These are phyloP conservation scores for Dryas iulia DNA, from an alignment of 1,140 invertebrate genomes.

Conservation along the genomic window DNA sequence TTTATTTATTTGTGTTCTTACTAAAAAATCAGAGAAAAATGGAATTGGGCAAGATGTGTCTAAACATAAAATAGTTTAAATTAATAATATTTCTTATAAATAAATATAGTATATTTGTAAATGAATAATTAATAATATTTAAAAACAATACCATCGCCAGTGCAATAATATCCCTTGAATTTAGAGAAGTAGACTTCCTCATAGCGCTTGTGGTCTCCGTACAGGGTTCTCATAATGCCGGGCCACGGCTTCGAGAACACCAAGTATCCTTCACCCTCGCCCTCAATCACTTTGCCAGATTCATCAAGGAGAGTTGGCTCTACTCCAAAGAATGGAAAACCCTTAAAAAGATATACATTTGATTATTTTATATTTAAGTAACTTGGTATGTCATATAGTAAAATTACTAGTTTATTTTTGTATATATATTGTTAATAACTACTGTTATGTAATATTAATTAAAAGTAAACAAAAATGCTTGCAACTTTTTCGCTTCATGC, in stretches of 20 bases:
- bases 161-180: constrained; percentile 98
- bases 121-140: not conserved
- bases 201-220: constrained; percentile 95
- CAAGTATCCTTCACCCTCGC: constrained; percentile 95
- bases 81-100: no score
- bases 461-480: no score
- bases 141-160: constrained; percentile 91
- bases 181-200: constrained; percentile 97
- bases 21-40: no score
- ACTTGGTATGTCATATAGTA: not conserved
- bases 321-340: constrained; percentile 98
- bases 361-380: not conserved
- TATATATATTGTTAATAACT: no score
- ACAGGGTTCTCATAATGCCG: constrained; percentile 97
- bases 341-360: constrained; percentile 80
- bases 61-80: no score
- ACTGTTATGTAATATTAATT: no score
- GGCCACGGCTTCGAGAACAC: constrained; percentile 98
- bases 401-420: not conserved
- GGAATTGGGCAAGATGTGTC: no score
- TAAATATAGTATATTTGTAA: no score
- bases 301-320: constrained; percentile 93
- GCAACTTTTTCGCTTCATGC: no score
- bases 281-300: constrained; percentile 91
- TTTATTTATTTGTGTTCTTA: no score